Base-by-base conservation (phyloP, 1,140 invertebrate species). In the Neodiprion fabricii region DNA sequence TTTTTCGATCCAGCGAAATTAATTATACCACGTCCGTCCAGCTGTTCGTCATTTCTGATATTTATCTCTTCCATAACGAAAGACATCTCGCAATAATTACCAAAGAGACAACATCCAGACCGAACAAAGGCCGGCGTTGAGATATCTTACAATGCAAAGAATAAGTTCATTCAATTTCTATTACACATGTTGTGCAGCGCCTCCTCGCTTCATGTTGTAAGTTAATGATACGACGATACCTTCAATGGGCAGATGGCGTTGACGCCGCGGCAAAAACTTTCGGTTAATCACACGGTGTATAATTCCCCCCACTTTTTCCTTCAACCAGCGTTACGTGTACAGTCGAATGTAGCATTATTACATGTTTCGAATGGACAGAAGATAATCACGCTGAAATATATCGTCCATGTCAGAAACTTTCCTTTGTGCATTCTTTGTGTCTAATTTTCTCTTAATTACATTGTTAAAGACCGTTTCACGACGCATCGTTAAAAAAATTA, bases 81-180 rank as follows among this genome's bases (percentile, higher is more conserved):
- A 80, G 79, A 82, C 81, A 82, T 80, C 79, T 82, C 77, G 77
- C 79, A 79, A 81, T 82, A 82, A 82, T 82, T 82, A 80, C 77
- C 79, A 77, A 79, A 77, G 78, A 75, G 79, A 79, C 80, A 82
- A 81, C 77, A 79, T 76, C 71, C 72, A 69, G 65, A 49, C 47
- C 68, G 72, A 67, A 72, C 66, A 48, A 69, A 74, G 50, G 74
- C 69, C 73, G 65, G 79, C 70, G 75, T 72, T 66, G 68, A 17
- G 10, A 48, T 8, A 53, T 14, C 12, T 12, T 61, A 72, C 66
- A 49, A 73, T 71, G 67, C 73, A 77, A 68, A 17, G 74, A 83
- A 83, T 83, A 81, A 82, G 80, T 75, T 68, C 70, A 78, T 72
- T 66, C 78, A 67, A 82, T 83, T 82, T 83, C 79, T 77, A 79